Percentiles rank a stretch among this genome's conserved stretches.
Evolutionary conservation across 2,113 vertebrate genomes (phyloP).

Genomic region (Callorhinus ursinus): DNA sequence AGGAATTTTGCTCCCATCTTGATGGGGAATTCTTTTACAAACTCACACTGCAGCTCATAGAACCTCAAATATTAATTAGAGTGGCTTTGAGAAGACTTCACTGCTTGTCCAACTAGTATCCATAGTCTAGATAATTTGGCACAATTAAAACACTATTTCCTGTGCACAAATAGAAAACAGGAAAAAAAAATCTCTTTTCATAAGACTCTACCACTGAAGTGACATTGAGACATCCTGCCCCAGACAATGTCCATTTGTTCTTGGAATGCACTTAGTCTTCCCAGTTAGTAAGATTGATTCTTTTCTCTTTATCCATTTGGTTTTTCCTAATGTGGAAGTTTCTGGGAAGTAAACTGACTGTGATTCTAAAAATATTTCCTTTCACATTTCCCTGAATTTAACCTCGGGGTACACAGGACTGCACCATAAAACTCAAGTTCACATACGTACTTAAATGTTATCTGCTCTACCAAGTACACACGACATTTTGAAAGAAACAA

Average conservation of each 20-base stretch:
- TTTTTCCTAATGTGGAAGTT: background rate
- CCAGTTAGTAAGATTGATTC: background rate
- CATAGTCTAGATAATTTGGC: background rate
- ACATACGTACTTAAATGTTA: background rate
- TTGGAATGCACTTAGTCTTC: background rate
- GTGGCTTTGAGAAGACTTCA: background rate
- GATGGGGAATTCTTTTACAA: background rate
- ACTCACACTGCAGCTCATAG: background rate
- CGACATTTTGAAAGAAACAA: conserved; percentile 61
- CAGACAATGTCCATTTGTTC: background rate
- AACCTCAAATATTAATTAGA: background rate
- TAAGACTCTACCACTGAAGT: background rate
- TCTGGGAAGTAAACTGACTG: background rate
- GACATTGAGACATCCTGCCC: background rate
- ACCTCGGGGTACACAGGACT: background rate
- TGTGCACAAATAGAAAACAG: background rate
- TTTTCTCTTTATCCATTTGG: background rate
- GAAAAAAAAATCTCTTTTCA: background rate
- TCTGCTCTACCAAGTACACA: background rate
- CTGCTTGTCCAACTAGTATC: background rate
- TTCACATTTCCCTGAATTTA: conserved; percentile 14
- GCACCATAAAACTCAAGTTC: background rate
- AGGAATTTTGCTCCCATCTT: background rate
- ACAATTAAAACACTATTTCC: background rate
- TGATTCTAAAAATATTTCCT: conserved; percentile 1